phyloP scores from a whole-genome alignment of 2,888 invertebrate genomes.

The Agapostemon virescens region DNA sequence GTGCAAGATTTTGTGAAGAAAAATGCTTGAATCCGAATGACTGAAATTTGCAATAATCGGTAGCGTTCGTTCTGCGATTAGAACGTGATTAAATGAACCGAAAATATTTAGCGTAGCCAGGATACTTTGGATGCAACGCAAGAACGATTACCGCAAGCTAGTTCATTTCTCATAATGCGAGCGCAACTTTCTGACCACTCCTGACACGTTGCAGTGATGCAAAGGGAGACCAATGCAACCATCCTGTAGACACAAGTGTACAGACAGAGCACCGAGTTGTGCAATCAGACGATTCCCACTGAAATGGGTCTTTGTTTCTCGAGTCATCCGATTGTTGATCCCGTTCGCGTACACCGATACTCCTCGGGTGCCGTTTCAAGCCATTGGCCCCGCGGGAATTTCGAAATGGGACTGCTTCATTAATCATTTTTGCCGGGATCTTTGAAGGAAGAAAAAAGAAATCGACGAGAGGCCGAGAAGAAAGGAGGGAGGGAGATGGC shows the following conservation, averaged over 20 bases:
- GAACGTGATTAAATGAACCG: no score
- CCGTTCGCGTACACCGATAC: neutral
- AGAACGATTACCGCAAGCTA: no score
- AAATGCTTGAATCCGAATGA: no score
- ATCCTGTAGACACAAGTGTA: neutral
- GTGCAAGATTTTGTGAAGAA: no score
- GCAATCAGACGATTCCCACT: conserved; percentile 2
- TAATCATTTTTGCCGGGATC: conserved; percentile 67
- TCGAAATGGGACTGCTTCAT: conserved; percentile 68
- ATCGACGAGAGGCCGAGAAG: conserved; percentile 32
- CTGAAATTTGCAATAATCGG: neutral
- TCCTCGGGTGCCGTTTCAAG: conserved; percentile 4
- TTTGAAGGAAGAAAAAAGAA: conserved; percentile 54
- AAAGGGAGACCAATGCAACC: neutral
- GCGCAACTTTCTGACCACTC: neutral
- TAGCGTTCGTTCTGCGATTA: no score
- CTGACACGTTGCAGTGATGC: neutral
- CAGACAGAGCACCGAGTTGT: neutral
- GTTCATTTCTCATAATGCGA: neutral
- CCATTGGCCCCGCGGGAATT: conserved; percentile 50
- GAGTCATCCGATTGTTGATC: neutral
- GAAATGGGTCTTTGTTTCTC: conserved; percentile 14
- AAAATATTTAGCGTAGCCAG: neutral
- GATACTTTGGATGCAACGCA: no score
- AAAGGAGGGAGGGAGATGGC: conserved; percentile 4